Base-by-base conservation (phyloP, 2,888 invertebrate genomes). In the Dusona sp. region DNA sequence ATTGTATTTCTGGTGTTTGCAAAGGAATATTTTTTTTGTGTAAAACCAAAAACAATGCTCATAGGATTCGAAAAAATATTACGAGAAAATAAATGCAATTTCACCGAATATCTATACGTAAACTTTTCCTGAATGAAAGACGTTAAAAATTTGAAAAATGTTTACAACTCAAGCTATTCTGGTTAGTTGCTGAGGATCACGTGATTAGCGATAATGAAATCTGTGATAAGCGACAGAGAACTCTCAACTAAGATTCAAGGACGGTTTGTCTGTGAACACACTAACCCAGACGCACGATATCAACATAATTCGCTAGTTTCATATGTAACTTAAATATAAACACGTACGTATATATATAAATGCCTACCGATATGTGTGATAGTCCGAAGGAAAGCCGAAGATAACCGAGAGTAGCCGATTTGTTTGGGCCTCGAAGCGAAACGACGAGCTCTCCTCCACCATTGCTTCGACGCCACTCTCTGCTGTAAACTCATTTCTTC, bases 351-450 rank as follows among this genome's bases (percentile, higher is more conserved):
- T 42, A 54, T 38, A 51, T 78, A 51, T 11, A 54, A 36, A 38
- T 51, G 22, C 36, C 11, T 38, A 25, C 38, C 77, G 36, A 48
- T 65, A 73, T 29, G 25, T 45, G 48, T 54, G 78, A 68, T 36
- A 48, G 11, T 22, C 77, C 38, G 65, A 57, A 48, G 36, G 19
- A 75, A 38, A 81, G 25, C 83, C 86, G 86, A 86, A 81, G 79
- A 70, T 38, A 61, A 22, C 84, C 87, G 88, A 86, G 86, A 73
- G 54, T 68, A 57, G 79, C 80, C 86, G 87, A 88, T 87, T 78
- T 68, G 72, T 68, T 81, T 65, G 51, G 68, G n/a, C 70, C 83
- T 74, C 86, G 84, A 80, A 84, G 78, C 79, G 82, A 84, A 57
- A 86, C 86, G 84, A 57, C 70, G 84, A 85, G 72, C 48, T 45